Evolutionary conservation across 2,797 vertebrate genomes (phyloP).

Genomic region (Macropodus opercularis): DNA sequence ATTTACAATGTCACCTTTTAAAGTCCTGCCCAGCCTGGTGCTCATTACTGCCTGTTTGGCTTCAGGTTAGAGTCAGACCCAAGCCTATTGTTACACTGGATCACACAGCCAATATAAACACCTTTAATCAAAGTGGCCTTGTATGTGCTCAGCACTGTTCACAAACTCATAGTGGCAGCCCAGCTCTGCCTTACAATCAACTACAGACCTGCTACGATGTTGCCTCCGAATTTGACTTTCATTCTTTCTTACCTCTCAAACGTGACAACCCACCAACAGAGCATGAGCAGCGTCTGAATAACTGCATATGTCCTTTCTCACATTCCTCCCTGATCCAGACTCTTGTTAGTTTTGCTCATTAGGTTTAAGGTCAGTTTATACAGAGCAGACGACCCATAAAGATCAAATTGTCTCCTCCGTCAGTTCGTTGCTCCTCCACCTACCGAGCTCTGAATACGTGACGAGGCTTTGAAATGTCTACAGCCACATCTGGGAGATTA

Average conservation of each 20-base stretch:
- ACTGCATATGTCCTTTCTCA: constrained; percentile 28
- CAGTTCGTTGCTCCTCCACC: constrained; percentile 18
- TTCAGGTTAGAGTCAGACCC: constrained; percentile 59
- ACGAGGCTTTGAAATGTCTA: constrained; percentile 27
- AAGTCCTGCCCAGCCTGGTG: constrained; percentile 64
- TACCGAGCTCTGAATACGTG: constrained; percentile 23
- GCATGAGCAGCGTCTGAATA: constrained; percentile 9
- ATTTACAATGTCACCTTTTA: constrained; percentile 74
- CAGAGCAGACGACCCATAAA: constrained; percentile 68
- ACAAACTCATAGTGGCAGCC: constrained; percentile 74
- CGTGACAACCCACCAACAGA: not conserved
- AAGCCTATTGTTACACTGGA: constrained; percentile 77
- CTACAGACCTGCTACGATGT: constrained; percentile 57
- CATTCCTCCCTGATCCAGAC: constrained; percentile 28
- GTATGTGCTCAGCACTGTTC: constrained; percentile 67
- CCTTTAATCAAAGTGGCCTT: constrained; percentile 76
- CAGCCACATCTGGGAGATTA: constrained; percentile 29
- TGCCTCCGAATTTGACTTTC: constrained; percentile 51
- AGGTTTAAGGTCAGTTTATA: constrained; percentile 62
- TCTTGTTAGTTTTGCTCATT: constrained; percentile 61
- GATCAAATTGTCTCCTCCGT: constrained; percentile 50
- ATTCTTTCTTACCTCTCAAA: constrained; percentile 4
- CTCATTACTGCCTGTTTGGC: constrained; percentile 78
- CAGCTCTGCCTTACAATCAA: constrained; percentile 55
- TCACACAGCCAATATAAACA: constrained; percentile 81